Conservation (phyloP, 2,888 invertebrate genomes). For the Plusia festucae region DNA sequence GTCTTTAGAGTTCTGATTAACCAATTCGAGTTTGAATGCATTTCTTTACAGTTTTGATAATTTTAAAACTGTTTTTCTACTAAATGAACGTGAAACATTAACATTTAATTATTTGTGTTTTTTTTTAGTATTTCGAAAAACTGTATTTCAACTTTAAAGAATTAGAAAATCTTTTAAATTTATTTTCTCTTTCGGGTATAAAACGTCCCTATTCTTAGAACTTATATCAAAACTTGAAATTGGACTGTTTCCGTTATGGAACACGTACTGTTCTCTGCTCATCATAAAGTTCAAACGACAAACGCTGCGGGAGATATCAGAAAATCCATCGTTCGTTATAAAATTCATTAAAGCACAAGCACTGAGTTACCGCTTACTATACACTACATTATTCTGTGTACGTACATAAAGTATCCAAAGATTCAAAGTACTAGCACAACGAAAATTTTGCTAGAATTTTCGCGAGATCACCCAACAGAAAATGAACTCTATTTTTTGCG, state of each 20-base stretch:
- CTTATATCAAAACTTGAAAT: constrained; percentile 41
- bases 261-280: constrained; percentile 26
- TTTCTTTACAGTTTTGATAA: too few relatives aligned
- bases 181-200: too few relatives aligned
- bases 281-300: constrained; percentile 48
- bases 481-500: constrained; percentile 46
- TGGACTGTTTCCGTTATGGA: constrained; percentile 15
- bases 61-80: too few relatives aligned
- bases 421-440: constrained; percentile 73
- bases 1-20: too few relatives aligned
- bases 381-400: constrained; percentile 71
- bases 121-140: background rate
- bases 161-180: too few relatives aligned
- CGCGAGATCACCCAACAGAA: constrained; percentile 40
- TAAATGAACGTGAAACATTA: too few relatives aligned
- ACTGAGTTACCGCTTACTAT: constrained; percentile 65
- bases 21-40: too few relatives aligned
- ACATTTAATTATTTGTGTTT: background rate
- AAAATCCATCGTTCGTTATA: constrained; percentile 66
- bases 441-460: constrained; percentile 73
- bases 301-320: constrained; percentile 23
- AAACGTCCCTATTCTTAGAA: constrained; percentile 12
- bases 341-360: constrained; percentile 72
- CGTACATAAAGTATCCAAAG: constrained; percentile 76
- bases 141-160: background rate